Evolutionary conservation across 2,797 vertebrate genomes (phyloP).

Genomic region (Bufotes viridis): DNA sequence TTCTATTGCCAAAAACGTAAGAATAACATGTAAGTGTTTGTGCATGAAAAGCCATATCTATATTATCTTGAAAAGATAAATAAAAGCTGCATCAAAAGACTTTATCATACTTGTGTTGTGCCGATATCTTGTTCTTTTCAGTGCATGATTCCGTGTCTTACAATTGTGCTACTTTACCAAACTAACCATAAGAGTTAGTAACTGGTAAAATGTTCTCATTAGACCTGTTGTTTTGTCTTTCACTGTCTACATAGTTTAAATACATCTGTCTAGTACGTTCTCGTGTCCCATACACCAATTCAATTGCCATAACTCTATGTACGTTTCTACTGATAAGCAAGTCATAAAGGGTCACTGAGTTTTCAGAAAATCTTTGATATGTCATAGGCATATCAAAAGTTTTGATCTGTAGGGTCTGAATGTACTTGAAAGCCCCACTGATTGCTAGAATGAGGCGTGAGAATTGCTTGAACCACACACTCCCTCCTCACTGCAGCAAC

Average conservation of each 20-base stretch:
- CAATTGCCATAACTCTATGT: neutral
- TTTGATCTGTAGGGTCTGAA: no score
- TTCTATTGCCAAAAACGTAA: constrained; percentile 61
- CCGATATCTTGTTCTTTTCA: constrained; percentile 67
- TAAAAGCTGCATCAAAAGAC: constrained; percentile 69
- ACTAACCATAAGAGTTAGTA: constrained; percentile 51
- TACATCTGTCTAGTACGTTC: neutral
- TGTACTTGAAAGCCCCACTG: no score
- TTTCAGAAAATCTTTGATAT: no score
- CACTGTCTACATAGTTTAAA: constrained; percentile 11
- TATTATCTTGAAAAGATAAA: constrained; percentile 68
- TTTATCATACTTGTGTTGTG: constrained; percentile 68
- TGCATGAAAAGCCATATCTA: constrained; percentile 69
- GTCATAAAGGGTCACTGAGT: neutral
- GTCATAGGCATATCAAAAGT: no score
- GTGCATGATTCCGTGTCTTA: constrained; percentile 53
- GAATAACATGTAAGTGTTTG: constrained; percentile 65
- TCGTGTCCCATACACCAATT: neutral
- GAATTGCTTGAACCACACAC: no score
- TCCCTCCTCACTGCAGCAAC: no score
- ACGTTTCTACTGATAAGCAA: neutral
- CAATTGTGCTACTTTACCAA: constrained; percentile 68
- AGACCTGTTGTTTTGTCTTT: constrained; percentile 27
- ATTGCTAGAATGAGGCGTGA: no score
- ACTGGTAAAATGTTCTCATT: constrained; percentile 43